A percentile compares a stretch with the other conserved stretches of the same genome.
These are phyloP conservation scores for Campylorhamphus procurvoides DNA, from an alignment of 2,113 vertebrate genomes.

Conservation along the genomic window DNA sequence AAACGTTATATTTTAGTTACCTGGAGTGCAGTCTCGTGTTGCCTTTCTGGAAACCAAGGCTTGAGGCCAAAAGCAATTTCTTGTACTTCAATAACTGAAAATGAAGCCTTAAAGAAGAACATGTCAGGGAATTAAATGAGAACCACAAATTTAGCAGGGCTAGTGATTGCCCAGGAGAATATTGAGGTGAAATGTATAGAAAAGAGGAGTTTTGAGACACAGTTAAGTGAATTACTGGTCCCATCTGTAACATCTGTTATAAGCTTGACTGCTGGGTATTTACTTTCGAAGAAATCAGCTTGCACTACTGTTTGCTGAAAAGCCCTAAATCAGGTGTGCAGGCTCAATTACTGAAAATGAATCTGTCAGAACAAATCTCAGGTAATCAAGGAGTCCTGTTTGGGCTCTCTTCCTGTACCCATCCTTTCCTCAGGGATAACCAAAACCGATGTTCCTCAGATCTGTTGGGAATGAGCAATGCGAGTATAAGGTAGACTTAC, in stretches of 20 bases:
- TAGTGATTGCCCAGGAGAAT: conserved; percentile 34
- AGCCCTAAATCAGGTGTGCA: conserved; percentile 17
- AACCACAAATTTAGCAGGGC: conserved; percentile 29
- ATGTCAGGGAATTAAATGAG: conserved; percentile 59
- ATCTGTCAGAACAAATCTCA: conserved; percentile 18
- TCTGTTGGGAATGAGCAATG: background rate
- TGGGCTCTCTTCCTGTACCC: background rate
- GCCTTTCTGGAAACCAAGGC: background rate
- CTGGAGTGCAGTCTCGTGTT: background rate
- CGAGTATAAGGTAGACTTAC: background rate
- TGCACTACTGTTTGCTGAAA: background rate
- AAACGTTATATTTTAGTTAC: background rate
- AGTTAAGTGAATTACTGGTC: conserved; percentile 39
- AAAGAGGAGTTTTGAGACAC: background rate
- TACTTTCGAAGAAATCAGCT: conserved; percentile 37
- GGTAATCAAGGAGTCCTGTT: background rate
- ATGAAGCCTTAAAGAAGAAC: conserved; percentile 54
- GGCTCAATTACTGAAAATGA: conserved; percentile 28
- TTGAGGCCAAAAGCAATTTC: conserved; percentile 44
- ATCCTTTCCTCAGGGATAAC: background rate
- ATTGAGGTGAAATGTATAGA: conserved; percentile 22
- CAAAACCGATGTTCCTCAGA: background rate
- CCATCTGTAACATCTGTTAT: background rate
- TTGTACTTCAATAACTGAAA: conserved; percentile 32
- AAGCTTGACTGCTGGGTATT: conserved; percentile 11